A percentile compares a stretch with the other conserved stretches of the same genome.
Evolutionary conservation across 2,113 vertebrate genomes (phyloP).

Genomic region (Oophaga pumilio): DNA sequence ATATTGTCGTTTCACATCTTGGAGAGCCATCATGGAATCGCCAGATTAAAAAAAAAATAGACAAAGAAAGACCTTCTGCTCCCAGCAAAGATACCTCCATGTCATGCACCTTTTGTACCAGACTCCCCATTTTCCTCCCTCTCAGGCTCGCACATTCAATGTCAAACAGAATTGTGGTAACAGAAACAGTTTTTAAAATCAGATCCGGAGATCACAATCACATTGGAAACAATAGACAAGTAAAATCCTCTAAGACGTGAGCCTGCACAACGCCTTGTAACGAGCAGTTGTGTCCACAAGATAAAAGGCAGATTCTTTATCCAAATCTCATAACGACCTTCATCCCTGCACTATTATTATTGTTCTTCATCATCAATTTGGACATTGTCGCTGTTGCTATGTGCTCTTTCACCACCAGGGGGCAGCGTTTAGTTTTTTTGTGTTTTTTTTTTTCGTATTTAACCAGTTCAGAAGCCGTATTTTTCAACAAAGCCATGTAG

Average conservation of each 20-base stretch:
- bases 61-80: slow-evolving; percentile 15
- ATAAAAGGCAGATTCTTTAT: slow-evolving; percentile 36
- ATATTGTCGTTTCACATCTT: not conserved
- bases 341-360: slow-evolving; percentile 48
- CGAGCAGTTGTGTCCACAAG: slow-evolving; percentile 21
- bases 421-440: slow-evolving; percentile 22
- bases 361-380: not conserved
- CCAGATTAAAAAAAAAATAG: not conserved
- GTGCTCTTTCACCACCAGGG: slow-evolving; percentile 44
- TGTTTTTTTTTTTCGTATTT: not conserved
- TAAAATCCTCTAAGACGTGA: slow-evolving; percentile 40
- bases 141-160: slow-evolving; percentile 36
- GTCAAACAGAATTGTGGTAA: slow-evolving; percentile 46
- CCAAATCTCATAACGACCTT: slow-evolving; percentile 15
- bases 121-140: not conserved
- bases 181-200: slow-evolving; percentile 30
- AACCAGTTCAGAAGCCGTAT: not conserved
- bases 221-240: slow-evolving; percentile 49
- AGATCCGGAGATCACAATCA: slow-evolving; percentile 49
- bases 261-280: slow-evolving; percentile 6
- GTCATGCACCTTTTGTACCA: slow-evolving; percentile 2
- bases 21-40: not conserved
- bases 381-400: not conserved
- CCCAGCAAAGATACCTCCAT: slow-evolving; percentile 14
- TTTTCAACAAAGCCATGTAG: slow-evolving; percentile 3